Evolutionary conservation across 2,888 invertebrate genomes (phyloP), one percentile per base, ranked within the genome.

Genomic region (Himalopsyche tibetana): DNA sequence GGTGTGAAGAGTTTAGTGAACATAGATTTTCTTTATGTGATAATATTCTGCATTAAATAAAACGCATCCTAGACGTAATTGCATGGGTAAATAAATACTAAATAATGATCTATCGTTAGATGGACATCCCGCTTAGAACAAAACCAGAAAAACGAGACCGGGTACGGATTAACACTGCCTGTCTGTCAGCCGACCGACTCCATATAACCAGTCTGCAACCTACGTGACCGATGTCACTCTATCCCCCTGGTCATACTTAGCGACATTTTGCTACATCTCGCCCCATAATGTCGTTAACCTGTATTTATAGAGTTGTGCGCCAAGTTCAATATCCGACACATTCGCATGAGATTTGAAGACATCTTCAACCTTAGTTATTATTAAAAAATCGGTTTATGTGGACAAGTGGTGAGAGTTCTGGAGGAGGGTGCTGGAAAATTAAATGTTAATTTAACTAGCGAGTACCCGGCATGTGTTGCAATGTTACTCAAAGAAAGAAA

Each of bases 151-250:
- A 19, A 63, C 63, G 15, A 63, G 63, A 63, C 63, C 15, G 63
- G 19, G 19, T 19, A 19, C 63, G 63, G 63, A 63, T 63, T 19
- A 63, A 11, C 15, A 8, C 63, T 6, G 19, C 63, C 63, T 17
- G 56, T n/a, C 56, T 19, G 63, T 63, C 63, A 63, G 19, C 5
- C 63, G 28, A 28, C 63, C 19, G 19, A 19, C 63, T 63, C 19
- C 63, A 19, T 19, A 63, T 19, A 63, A 63, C 63, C 19, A 19
- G 63, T 63, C 63, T 5, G 19, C 8, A 63, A 19, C 3, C 63
- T 63, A 63, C 63, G 63, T 63, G 63, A 63, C 63, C 63, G 63
- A 63, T 63, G 63, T 63, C 63, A 63, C 11, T 28, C 63, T 63
- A 15, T 19, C 63, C 28, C 55, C 15, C 63, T 6, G 63, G 63